These are phyloP conservation scores for Acrocyrtus sp. DNA, from an alignment of 2,888 invertebrate species.

Conservation along the genomic window DNA sequence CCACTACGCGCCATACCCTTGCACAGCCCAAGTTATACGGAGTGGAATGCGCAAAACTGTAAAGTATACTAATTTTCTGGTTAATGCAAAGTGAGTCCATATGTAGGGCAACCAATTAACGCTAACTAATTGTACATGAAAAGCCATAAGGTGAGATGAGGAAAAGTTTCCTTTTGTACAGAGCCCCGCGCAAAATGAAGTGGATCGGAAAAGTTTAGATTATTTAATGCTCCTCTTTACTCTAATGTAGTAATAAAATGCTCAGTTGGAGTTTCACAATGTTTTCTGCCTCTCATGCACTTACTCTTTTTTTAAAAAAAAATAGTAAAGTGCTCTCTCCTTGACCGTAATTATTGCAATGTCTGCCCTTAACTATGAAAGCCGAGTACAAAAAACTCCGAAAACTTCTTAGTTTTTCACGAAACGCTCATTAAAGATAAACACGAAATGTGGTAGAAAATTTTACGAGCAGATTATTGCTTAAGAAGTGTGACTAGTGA, in stretches of 20 bases:
- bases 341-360: too few species aligned
- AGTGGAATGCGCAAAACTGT: too few species aligned
- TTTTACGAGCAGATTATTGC: too few species aligned
- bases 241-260: background rate
- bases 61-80: conserved; percentile 4
- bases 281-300: background rate
- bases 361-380: too few species aligned
- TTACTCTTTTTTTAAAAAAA: background rate
- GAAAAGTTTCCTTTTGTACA: too few species aligned
- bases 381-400: too few species aligned
- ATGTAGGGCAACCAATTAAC: conserved; percentile 20
- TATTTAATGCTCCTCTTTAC: background rate
- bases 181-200: background rate
- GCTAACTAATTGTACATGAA: conserved; percentile 2
- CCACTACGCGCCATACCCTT: too few species aligned
- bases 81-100: background rate
- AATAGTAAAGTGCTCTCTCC: background rate
- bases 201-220: background rate
- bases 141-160: background rate
- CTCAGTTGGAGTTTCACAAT: background rate
- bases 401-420: too few species aligned
- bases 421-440: too few species aligned
- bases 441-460: too few species aligned
- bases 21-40: too few species aligned
- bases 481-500: too few species aligned